These are phyloP conservation scores for Campoplex capitator DNA, from an alignment of 2,888 invertebrate species.

Conservation along the genomic window DNA sequence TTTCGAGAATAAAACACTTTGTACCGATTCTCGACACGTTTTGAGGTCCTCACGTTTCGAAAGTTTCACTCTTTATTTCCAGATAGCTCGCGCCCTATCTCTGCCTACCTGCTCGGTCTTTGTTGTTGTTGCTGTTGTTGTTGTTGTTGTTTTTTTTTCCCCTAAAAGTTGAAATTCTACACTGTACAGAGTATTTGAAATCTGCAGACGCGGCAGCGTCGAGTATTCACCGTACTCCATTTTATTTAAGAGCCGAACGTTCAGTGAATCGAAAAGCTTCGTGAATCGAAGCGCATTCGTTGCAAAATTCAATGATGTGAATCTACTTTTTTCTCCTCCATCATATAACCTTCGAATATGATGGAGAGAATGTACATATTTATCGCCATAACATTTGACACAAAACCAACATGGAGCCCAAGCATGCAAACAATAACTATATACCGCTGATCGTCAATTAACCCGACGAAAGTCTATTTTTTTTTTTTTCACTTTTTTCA, in stretches of 20 bases:
- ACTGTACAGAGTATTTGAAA: not conserved
- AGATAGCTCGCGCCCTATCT: not conserved
- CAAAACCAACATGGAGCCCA: no score
- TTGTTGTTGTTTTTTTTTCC: not conserved
- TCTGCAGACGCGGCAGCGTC: not conserved
- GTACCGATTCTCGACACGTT: slow-evolving; percentile 42
- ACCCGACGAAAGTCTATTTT: not conserved
- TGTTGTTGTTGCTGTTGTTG: no score
- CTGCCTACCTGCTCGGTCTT: not conserved
- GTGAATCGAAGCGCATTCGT: no score
- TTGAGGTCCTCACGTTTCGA: not conserved
- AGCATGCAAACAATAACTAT: no score
- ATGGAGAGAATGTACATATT: no score
- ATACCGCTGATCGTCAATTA: no score
- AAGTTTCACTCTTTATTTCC: slow-evolving; percentile 8
- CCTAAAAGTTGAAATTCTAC: not conserved
- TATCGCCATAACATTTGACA: not conserved
- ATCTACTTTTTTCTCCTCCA: not conserved
- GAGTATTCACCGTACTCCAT: not conserved
- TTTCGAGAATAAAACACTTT: slow-evolving; percentile 15
- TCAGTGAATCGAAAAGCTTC: not conserved
- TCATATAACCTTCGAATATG: no score
- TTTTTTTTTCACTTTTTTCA: not conserved
- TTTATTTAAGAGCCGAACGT: not conserved
- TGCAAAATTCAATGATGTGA: not conserved